Conservation (phyloP, 1,140 invertebrate species). For the Adoxophyes honmai region DNA sequence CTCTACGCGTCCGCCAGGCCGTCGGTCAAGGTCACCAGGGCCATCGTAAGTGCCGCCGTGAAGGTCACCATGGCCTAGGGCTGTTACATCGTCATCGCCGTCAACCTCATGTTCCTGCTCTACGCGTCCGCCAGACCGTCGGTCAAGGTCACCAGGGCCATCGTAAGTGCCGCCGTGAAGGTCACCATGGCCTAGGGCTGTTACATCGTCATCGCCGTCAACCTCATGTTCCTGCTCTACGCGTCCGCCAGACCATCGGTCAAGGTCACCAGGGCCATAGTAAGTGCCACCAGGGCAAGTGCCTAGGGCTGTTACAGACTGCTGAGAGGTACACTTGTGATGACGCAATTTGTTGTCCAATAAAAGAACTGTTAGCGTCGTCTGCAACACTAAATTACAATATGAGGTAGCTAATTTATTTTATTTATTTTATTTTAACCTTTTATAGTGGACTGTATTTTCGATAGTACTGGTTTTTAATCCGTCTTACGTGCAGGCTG, state of each 20-base stretch:
- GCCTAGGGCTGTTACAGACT: no score
- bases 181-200: background rate
- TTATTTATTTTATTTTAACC: no score
- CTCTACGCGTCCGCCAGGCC: conserved; percentile 90
- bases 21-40: conserved; percentile 79
- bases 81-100: conserved; percentile 86
- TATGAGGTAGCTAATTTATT: no score
- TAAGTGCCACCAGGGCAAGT: conserved; percentile 37
- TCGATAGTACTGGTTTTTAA: no score
- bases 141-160: conserved; percentile 78
- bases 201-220: conserved; percentile 87
- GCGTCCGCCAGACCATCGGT: conserved; percentile 87
- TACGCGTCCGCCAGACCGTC: conserved; percentile 88
- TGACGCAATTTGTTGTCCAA: no score
- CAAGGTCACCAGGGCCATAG: conserved; percentile 78
- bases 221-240: conserved; percentile 88
- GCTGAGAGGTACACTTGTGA: no score
- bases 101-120: conserved; percentile 88
- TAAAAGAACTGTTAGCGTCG: no score
- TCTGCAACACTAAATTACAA: no score
- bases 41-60: conserved; percentile 67
- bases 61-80: background rate
- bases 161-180: conserved; percentile 57
- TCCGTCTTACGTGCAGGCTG: no score
- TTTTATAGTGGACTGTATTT: no score